Percentiles rank a stretch among this genome's conserved stretches.
phyloP scores from a whole-genome alignment of 2,797 vertebrate genomes.

The Neosilurus mollespiculum region DNA sequence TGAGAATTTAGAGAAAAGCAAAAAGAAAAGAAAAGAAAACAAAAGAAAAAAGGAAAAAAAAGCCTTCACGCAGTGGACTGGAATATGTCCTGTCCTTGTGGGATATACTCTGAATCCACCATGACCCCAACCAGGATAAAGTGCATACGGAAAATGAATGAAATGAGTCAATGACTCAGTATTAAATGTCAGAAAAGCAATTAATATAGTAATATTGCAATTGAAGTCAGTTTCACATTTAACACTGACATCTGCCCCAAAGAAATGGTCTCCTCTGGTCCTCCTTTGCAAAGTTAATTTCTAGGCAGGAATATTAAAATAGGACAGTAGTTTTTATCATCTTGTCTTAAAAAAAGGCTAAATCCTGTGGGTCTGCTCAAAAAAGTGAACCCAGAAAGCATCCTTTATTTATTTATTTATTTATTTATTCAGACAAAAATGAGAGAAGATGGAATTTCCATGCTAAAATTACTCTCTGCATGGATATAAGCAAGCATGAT shows the following conservation, averaged over 20 bases:
- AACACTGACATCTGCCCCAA: neutral
- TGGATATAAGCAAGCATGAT: neutral
- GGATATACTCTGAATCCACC: neutral
- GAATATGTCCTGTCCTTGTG: neutral
- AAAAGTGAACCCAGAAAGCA: neutral
- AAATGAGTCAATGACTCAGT: neutral
- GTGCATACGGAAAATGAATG: neutral
- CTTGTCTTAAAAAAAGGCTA: neutral
- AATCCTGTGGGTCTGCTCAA: neutral
- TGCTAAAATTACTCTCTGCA: neutral
- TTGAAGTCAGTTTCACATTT: neutral
- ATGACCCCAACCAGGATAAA: neutral
- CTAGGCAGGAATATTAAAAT: neutral
- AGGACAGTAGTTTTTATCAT: neutral
- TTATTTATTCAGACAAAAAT: neutral
- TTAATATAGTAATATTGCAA: neutral
- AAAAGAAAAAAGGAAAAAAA: no score
- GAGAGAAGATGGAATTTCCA: neutral
- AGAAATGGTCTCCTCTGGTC: neutral
- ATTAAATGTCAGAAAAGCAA: neutral
- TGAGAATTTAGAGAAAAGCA: neutral
- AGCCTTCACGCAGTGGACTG: neutral
- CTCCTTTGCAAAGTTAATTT: neutral
- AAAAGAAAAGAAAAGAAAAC: no score
- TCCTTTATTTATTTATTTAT: neutral